A percentile compares a stretch with the other conserved stretches of the same genome.
phyloP scores from a whole-genome alignment of 2,113 vertebrate genomes.

The Tapirus terrestris region DNA sequence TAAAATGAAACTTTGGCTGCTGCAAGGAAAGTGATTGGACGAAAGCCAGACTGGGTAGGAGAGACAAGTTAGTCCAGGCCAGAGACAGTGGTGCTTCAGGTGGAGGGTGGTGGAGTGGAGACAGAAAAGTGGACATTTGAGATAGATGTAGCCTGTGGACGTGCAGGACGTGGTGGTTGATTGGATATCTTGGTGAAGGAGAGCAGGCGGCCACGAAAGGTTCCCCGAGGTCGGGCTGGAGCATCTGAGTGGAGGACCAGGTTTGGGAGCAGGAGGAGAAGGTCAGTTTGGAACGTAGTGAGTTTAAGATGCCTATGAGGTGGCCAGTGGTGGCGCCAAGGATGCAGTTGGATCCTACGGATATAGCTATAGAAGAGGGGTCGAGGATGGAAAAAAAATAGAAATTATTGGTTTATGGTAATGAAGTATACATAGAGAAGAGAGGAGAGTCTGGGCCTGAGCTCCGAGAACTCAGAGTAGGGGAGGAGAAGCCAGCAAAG shows the following conservation, averaged over 20 bases:
- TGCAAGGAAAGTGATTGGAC: background rate
- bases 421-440: background rate
- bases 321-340: background rate
- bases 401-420: background rate
- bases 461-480: background rate
- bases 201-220: background rate
- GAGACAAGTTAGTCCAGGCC: background rate
- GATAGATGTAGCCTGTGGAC: background rate
- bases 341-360: background rate
- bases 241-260: background rate
- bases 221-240: background rate
- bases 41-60: too few species aligned
- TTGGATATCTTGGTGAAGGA: background rate
- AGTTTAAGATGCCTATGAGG: background rate
- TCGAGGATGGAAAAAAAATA: fast-evolving
- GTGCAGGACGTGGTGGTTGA: fast-evolving
- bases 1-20: background rate
- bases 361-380: background rate
- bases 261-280: background rate
- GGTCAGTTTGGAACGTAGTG: background rate
- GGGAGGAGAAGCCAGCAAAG: background rate
- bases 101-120: background rate
- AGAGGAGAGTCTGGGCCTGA: background rate
- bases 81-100: too few species aligned
- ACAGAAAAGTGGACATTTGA: background rate